Evolutionary conservation across 2,888 invertebrate genomes (phyloP).

Genomic region (Latrodectus hesperus): DNA sequence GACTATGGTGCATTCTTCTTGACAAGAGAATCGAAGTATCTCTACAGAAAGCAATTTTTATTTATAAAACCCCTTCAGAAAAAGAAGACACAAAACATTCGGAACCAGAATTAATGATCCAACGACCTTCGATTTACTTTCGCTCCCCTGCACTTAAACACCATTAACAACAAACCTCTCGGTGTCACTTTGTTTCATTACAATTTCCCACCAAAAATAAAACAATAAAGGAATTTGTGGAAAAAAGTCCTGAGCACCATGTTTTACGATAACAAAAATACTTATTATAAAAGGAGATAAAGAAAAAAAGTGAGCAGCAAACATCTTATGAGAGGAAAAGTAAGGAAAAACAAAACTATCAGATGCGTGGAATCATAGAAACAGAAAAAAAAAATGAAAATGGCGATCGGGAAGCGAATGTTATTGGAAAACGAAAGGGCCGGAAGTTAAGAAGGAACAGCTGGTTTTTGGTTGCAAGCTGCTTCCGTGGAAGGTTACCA

Average conservation of each 20-base stretch:
- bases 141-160: conserved; percentile 38
- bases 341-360: conserved; percentile 37
- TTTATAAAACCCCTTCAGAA: too few relatives aligned
- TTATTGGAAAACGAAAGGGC: conserved; percentile 61
- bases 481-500: conserved; percentile 32
- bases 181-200: conserved; percentile 51
- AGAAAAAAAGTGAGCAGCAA: background rate
- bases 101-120: conserved; percentile 39
- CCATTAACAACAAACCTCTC: conserved; percentile 54
- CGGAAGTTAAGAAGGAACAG: conserved; percentile 8
- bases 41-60: too few relatives aligned
- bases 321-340: conserved; percentile 8
- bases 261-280: conserved; percentile 21
- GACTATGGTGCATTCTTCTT: too few relatives aligned
- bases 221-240: conserved; percentile 39
- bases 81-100: background rate
- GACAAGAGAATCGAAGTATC: too few relatives aligned
- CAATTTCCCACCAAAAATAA: conserved; percentile 37
- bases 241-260: conserved; percentile 41
- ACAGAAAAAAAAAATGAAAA: conserved; percentile 19
- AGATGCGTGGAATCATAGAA: conserved; percentile 15
- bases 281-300: conserved; percentile 1
- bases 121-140: conserved; percentile 37
- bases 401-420: conserved; percentile 42
- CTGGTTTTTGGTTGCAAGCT: conserved; percentile 34